These are phyloP conservation scores for Scaptomyza polygonia DNA, from an alignment of 2,888 invertebrate species.

Conservation along the genomic window DNA sequence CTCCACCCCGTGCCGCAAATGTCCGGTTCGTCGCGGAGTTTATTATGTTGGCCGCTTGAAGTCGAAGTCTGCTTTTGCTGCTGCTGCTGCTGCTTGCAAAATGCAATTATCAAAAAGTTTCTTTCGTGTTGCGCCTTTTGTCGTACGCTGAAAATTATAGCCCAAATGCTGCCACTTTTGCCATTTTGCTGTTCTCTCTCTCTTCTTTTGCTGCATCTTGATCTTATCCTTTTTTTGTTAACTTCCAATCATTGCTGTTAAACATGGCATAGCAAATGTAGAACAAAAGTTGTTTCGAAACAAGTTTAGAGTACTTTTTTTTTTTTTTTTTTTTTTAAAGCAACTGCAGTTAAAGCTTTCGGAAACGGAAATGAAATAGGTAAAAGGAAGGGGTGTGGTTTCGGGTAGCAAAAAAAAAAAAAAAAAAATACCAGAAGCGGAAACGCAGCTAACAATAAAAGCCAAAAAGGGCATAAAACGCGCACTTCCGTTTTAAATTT, in stretches of 20 bases:
- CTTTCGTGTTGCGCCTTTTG: slow-evolving; percentile 46
- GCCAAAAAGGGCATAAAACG: slow-evolving; percentile 75
- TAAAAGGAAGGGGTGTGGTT: background rate
- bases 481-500: slow-evolving; percentile 76
- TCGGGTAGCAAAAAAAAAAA: slow-evolving; percentile 44
- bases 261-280: slow-evolving; percentile 67
- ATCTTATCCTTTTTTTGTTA: slow-evolving; percentile 1
- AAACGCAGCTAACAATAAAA: slow-evolving; percentile 72
- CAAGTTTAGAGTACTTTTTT: slow-evolving; percentile 17
- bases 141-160: slow-evolving; percentile 62
- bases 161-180: slow-evolving; percentile 48
- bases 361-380: slow-evolving; percentile 48
- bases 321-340: slow-evolving; percentile 56
- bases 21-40: slow-evolving; percentile 61
- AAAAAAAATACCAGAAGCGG: slow-evolving; percentile 58
- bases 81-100: slow-evolving; percentile 43
- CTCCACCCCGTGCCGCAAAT: slow-evolving; percentile 3
- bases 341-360: slow-evolving; percentile 20
- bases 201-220: slow-evolving; percentile 21
- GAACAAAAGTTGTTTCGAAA: slow-evolving; percentile 43
- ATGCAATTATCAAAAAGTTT: slow-evolving; percentile 76
- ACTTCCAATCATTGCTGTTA: slow-evolving; percentile 36
- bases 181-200: slow-evolving; percentile 44
- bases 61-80: slow-evolving; percentile 31
- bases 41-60: slow-evolving; percentile 62